phyloP scores from a whole-genome alignment of 2,888 invertebrate genomes.

The Drosophila setosimentum region DNA sequence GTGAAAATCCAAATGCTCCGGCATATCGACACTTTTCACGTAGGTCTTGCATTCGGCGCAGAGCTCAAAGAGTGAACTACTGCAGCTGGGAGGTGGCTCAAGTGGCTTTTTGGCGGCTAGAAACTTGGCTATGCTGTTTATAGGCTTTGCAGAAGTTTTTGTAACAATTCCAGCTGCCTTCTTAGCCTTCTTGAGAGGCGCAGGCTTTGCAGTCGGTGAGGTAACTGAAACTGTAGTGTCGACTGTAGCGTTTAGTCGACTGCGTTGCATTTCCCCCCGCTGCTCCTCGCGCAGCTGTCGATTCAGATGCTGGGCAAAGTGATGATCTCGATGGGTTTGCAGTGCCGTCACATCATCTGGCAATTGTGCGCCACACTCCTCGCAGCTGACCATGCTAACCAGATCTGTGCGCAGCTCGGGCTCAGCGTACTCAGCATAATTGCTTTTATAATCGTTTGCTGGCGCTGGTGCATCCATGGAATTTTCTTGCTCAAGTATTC shows the following conservation, averaged over 20 bases:
- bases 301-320: constrained; percentile 89
- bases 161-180: constrained; percentile 17
- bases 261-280: constrained; percentile 69
- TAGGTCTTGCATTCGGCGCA: constrained; percentile 90
- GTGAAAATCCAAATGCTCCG: constrained; percentile 94
- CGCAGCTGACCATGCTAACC: constrained; percentile 85
- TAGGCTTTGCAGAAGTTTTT: constrained; percentile 7
- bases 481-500: constrained; percentile 39
- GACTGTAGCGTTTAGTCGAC: constrained; percentile 29
- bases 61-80: constrained; percentile 73
- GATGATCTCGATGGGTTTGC: constrained; percentile 90
- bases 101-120: constrained; percentile 46
- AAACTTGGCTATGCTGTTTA: constrained; percentile 74
- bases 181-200: constrained; percentile 30
- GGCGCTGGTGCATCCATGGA: not conserved
- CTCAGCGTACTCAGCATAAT: constrained; percentile 80
- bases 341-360: constrained; percentile 85
- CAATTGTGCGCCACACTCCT: constrained; percentile 88
- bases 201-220: constrained; percentile 18
- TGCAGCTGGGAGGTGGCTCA: constrained; percentile 31
- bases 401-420: constrained; percentile 68
- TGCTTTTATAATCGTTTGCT: constrained; percentile 52
- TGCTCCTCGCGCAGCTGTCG: constrained; percentile 86
- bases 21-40: constrained; percentile 87
- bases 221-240: not conserved